Conservation (phyloP, 2,797 vertebrate genomes). For the Kryptolebias ocellatus region DNA sequence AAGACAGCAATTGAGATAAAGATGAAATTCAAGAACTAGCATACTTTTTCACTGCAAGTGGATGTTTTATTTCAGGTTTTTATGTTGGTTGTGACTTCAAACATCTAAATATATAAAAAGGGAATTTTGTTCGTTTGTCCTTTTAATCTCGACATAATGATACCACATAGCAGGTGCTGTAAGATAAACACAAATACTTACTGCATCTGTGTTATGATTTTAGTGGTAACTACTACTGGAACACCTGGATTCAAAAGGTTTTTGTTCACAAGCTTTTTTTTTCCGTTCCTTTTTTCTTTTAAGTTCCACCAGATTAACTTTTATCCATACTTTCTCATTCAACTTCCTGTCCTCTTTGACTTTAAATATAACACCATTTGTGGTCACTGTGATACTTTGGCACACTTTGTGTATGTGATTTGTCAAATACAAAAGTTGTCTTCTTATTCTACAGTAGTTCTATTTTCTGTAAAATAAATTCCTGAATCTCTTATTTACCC, state of each 20-base stretch:
- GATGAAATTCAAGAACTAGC: no score
- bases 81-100: neutral
- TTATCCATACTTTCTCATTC: conserved; percentile 61
- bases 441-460: conserved; percentile 49
- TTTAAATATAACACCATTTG: conserved; percentile 23
- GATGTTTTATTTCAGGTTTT: neutral
- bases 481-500: conserved; percentile 51
- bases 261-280: conserved; percentile 56
- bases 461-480: conserved; percentile 39
- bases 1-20: no score
- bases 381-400: conserved; percentile 36
- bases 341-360: conserved; percentile 4
- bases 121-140: neutral
- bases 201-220: conserved; percentile 70
- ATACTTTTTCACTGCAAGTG: no score
- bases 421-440: conserved; percentile 57
- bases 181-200: conserved; percentile 34
- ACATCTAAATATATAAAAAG: neutral
- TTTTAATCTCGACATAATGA: conserved; percentile 25
- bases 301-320: conserved; percentile 37
- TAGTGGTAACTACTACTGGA: conserved; percentile 53
- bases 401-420: conserved; percentile 42
- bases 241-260: conserved; percentile 37
- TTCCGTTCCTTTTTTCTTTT: conserved; percentile 24
- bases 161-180: conserved; percentile 45